phyloP scores from a whole-genome alignment of 2,888 invertebrate genomes.

The Luperina nickerlii region DNA sequence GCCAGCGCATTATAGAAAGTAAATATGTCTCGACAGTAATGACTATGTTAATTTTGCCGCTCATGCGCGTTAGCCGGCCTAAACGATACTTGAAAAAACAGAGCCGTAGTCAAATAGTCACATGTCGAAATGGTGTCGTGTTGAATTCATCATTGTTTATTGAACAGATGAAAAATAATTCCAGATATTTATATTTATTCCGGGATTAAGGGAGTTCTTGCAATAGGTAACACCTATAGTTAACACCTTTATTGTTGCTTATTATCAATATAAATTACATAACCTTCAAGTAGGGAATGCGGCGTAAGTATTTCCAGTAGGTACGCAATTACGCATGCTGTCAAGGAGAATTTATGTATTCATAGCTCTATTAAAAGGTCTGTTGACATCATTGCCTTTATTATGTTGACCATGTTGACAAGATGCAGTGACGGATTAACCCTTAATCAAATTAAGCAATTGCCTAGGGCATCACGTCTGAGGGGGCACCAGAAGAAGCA shows the following conservation, averaged over 20 bases:
- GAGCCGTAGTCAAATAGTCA: constrained; percentile 57
- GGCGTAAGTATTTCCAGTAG: constrained; percentile 11
- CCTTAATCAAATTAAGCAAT: too few relatives aligned
- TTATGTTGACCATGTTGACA: constrained; percentile 38
- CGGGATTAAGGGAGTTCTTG: background rate
- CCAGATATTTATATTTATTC: background rate
- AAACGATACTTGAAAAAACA: constrained; percentile 67
- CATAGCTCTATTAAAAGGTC: constrained; percentile 59
- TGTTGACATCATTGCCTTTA: constrained; percentile 71
- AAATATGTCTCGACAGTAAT: constrained; percentile 74
- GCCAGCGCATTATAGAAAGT: constrained; percentile 73
- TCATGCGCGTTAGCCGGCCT: constrained; percentile 64
- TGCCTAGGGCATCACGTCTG: too few relatives aligned
- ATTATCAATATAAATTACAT: background rate
- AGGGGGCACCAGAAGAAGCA: too few relatives aligned
- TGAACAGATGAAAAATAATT: background rate
- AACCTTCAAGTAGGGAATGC: constrained; percentile 29
- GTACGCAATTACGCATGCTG: constrained; percentile 21
- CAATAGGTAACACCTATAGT: background rate
- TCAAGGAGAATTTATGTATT: constrained; percentile 63
- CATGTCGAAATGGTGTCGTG: constrained; percentile 36
- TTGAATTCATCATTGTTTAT: constrained; percentile 11
- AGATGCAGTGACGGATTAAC: too few relatives aligned
- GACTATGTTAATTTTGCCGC: constrained; percentile 73
- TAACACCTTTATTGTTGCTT: background rate